These are phyloP conservation scores for Acridotheres tristis DNA, from an alignment of 2,797 vertebrate species.

Conservation along the genomic window DNA sequence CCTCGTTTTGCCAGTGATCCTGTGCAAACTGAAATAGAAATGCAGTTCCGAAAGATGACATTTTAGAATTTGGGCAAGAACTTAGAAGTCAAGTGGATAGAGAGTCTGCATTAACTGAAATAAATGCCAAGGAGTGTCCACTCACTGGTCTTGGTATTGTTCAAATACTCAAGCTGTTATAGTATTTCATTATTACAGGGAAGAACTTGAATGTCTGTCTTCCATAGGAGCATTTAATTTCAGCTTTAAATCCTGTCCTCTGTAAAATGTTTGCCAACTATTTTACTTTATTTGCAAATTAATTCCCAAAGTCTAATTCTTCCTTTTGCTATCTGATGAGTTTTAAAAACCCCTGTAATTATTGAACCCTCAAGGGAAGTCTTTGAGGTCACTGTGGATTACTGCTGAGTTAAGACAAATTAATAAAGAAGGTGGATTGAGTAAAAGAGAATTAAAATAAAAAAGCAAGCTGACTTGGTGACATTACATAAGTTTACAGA, in stretches of 20 bases:
- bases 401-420: neutral
- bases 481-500: neutral
- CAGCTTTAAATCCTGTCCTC: neutral
- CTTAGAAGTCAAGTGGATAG: neutral
- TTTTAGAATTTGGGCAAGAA: neutral
- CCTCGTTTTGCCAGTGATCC: neutral
- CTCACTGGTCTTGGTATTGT: neutral
- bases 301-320: neutral
- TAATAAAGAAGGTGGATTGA: neutral
- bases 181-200: neutral
- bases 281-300: neutral
- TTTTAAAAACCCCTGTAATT: neutral
- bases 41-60: neutral
- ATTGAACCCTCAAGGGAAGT: neutral
- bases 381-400: neutral
- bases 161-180: neutral
- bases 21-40: neutral
- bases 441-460: neutral
- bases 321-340: neutral
- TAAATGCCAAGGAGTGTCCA: neutral
- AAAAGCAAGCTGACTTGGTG: neutral
- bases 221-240: neutral
- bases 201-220: neutral
- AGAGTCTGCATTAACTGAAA: neutral
- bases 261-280: neutral